Base-by-base conservation (phyloP, 2,888 invertebrate genomes). In the Lasioglossum marginatum region DNA sequence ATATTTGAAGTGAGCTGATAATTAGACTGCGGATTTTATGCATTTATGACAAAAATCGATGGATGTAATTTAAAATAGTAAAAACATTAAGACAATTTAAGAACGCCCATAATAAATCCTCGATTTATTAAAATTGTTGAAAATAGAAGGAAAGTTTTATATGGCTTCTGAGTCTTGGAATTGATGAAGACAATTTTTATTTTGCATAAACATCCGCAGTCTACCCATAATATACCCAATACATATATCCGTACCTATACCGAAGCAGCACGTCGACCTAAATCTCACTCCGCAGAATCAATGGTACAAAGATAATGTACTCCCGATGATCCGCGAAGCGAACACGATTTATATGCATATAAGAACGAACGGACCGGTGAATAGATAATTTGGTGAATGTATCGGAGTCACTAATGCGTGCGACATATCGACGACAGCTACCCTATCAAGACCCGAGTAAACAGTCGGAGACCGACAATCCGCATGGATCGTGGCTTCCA, bases 371-470 rank as follows among this genome's bases (percentile, higher is more conserved):
- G 6, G 68, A 34, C 34, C 68, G 27, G 68, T 23, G 68, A 68
- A 68, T 68, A 23, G 23, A 68, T 68, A 68, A 68, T 68, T 68
- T 2, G 19, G 4, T 23, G 23, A 68, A 68, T 68, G 68, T 68
- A 68, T 68, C 68, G 68, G 10, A 37, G 23, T 23, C 10, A 68
- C 34, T 34, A 37, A 68, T 68, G 74, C 77, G 34, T 79, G 75
- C 77, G 70, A 81, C 82, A 89, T 81, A 86, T 79, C 57, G 72
- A 48, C 74, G 71, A 63, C 52, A 74, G 77, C 73, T 73, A 90
- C 86, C 75, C 84, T 86, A 86, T 81, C 88, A 80, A 81, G 80
- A 80, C 45, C 74, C 81, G 70, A 79, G 87, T 79, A 87, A 84
- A 87, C 87, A 84, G 79, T 78, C 83, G 81, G 40, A 63, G 74